A percentile compares a stretch with the other conserved stretches of the same genome.
These are phyloP conservation scores for Agrypnus murinus DNA, from an alignment of 2,888 invertebrate genomes.

Conservation along the genomic window DNA sequence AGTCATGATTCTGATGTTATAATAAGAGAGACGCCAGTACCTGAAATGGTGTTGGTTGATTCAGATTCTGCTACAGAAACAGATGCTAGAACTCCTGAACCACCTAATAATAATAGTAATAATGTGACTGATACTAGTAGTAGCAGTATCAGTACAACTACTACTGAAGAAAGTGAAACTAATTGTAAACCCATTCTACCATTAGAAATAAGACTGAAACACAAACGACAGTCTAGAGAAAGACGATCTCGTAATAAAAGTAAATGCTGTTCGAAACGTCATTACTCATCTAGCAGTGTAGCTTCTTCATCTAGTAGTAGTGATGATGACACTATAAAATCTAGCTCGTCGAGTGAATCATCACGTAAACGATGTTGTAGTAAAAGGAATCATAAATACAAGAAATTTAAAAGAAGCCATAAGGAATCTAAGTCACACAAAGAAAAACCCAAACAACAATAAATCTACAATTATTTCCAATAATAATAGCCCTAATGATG, in stretches of 20 bases:
- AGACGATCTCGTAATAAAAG: conserved; percentile 49
- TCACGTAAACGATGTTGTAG: conserved; percentile 29
- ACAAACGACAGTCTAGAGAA: conserved; percentile 58
- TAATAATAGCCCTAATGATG: too few relatives aligned
- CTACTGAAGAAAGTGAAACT: conserved; percentile 40
- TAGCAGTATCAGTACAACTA: too few relatives aligned
- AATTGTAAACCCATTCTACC: conserved; percentile 57
- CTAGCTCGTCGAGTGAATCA: conserved; percentile 18
- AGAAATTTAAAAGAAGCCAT: too few relatives aligned
- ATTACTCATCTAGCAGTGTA: too few relatives aligned
- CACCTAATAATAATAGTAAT: conserved; percentile 26
- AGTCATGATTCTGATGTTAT: conserved; percentile 63
- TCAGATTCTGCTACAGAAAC: conserved; percentile 56
- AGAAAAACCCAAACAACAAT: too few relatives aligned
- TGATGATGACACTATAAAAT: conserved; percentile 13
- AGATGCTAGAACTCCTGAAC: conserved; percentile 31
- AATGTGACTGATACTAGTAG: conserved; percentile 23
- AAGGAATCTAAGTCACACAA: too few relatives aligned
- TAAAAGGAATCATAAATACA: too few relatives aligned
- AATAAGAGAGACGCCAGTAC: conserved; percentile 59
- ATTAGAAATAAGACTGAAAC: conserved; percentile 61
- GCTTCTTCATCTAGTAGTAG: conserved; percentile 31
- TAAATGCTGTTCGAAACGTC: too few relatives aligned
- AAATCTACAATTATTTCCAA: too few relatives aligned
- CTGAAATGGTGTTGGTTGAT: conserved; percentile 57